These are phyloP conservation scores for Rallus crepitans DNA, from an alignment of 2,797 vertebrate species.

Conservation along the genomic window DNA sequence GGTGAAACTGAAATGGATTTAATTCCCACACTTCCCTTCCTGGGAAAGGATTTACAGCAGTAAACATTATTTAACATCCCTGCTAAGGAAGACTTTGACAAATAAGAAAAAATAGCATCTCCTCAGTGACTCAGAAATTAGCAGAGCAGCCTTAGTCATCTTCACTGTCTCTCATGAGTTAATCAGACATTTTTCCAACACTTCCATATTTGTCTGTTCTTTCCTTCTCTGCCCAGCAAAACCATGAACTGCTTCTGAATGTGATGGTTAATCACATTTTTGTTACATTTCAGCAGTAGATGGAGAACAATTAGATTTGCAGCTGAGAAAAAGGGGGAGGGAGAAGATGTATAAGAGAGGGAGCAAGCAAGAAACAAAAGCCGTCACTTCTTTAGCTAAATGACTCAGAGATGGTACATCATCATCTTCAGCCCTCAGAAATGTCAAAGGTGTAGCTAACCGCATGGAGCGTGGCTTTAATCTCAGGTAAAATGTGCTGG, in stretches of 20 bases:
- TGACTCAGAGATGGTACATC: conserved; percentile 43
- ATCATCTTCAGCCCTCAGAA: conserved; percentile 19
- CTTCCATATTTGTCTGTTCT: conserved; percentile 6
- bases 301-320: conserved; percentile 47
- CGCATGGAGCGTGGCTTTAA: conserved; percentile 13
- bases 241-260: conserved; percentile 38
- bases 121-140: conserved; percentile 47
- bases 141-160: conserved; percentile 42
- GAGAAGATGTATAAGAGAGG: background rate
- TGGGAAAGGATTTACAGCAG: conserved; percentile 14
- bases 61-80: conserved; percentile 31
- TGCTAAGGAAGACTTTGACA: conserved; percentile 3
- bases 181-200: conserved; percentile 24
- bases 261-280: conserved; percentile 63
- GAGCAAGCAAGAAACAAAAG: background rate
- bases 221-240: conserved; percentile 49
- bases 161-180: conserved; percentile 44
- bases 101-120: conserved; percentile 47
- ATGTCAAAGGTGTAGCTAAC: conserved; percentile 5
- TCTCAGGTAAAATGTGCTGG: conserved; percentile 4
- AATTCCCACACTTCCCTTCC: background rate
- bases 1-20: background rate
- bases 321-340: conserved; percentile 9
- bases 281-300: conserved; percentile 57
- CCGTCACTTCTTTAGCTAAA: conserved; percentile 51